phyloP scores from a whole-genome alignment of 2,888 invertebrate species.

The Ophonus ardosiacus region DNA sequence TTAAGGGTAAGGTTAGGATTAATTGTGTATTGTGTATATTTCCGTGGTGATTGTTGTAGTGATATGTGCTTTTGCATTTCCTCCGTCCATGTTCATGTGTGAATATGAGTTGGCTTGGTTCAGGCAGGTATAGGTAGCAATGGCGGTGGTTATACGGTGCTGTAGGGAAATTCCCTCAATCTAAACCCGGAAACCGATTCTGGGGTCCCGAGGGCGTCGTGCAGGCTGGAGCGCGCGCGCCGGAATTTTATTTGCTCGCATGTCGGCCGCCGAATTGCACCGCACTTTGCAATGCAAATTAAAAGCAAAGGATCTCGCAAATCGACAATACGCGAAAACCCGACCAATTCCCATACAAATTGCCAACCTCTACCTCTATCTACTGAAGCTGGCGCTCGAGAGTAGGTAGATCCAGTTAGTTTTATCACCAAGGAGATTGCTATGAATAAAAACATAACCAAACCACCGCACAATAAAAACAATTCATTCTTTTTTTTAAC shows the following conservation, averaged over 20 bases:
- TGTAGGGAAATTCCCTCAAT: conserved; percentile 75
- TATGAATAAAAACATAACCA: conserved; percentile 26
- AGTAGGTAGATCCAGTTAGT: background rate
- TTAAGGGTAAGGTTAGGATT: no score
- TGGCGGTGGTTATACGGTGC: conserved; percentile 68
- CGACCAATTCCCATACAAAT: conserved; percentile 71
- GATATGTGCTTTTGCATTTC: background rate
- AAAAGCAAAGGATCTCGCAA: conserved; percentile 75
- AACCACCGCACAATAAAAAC: background rate
- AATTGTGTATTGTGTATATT: no score
- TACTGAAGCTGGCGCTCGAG: no score
- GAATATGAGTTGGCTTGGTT: background rate
- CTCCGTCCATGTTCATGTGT: background rate
- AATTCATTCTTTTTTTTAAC: background rate
- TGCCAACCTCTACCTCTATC: background rate
- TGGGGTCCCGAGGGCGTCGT: conserved; percentile 74
- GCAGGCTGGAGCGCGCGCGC: conserved; percentile 66
- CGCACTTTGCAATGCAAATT: conserved; percentile 75
- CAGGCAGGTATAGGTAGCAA: conserved; percentile 17
- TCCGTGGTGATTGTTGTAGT: background rate
- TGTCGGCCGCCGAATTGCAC: conserved; percentile 73
- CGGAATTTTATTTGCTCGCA: conserved; percentile 72
- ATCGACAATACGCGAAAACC: conserved; percentile 75
- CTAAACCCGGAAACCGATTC: conserved; percentile 76
- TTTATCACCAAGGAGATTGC: conserved; percentile 35